A percentile compares a stretch with the other conserved stretches of the same genome.
Evolutionary conservation across 2,113 vertebrate genomes (phyloP).

Genomic region (Eurystomus gularis): DNA sequence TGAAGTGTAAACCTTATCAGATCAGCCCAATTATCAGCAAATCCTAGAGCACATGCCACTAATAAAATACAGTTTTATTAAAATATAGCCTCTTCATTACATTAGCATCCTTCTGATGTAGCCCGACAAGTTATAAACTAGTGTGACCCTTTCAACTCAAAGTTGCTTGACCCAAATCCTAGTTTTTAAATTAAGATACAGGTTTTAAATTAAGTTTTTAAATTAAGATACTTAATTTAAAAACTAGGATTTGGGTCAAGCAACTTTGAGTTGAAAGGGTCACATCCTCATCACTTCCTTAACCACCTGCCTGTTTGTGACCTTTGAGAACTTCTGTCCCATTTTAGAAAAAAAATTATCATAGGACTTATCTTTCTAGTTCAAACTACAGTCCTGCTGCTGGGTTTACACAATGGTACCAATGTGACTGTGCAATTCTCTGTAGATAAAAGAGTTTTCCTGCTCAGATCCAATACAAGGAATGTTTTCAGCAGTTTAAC

Average conservation of each 20-base stretch:
- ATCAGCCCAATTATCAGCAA: background rate
- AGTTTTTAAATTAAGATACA: too few relatives aligned
- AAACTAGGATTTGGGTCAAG: background rate
- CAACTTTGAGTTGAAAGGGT: background rate
- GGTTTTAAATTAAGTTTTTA: too few relatives aligned
- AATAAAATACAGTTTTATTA: background rate
- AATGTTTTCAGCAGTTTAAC: background rate
- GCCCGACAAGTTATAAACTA: background rate
- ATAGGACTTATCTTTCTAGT: background rate
- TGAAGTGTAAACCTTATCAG: background rate
- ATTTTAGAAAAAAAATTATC: background rate
- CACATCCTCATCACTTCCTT: background rate
- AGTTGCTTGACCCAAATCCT: too few relatives aligned
- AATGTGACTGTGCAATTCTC: background rate
- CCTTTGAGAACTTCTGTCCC: background rate
- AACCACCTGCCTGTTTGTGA: background rate
- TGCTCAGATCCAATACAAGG: background rate
- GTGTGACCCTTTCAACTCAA: too few relatives aligned
- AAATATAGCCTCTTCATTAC: background rate
- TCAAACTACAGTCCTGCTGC: background rate
- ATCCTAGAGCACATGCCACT: background rate
- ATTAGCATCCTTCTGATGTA: background rate
- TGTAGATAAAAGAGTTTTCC: background rate
- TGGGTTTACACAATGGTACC: background rate
- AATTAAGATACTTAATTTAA: background rate